Evolutionary conservation across 2,888 invertebrate genomes (phyloP).

Genomic region (Thumatha senex): DNA sequence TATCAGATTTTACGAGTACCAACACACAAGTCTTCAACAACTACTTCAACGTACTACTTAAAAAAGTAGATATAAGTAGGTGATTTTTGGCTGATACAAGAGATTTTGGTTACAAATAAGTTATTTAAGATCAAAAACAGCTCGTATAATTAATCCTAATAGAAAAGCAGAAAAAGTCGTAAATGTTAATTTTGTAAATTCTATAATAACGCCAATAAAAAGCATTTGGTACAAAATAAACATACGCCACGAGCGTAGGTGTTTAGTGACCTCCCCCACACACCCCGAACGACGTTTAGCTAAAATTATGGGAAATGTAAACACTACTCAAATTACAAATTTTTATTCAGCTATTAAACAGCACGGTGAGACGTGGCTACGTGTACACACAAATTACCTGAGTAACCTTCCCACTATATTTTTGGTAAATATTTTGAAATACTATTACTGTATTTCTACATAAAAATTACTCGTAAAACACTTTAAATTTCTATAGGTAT

Average conservation of each 20-base stretch:
- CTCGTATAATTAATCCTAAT: no score
- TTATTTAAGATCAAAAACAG: no score
- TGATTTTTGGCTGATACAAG: no score
- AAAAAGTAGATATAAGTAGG: no score
- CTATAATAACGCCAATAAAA: neutral
- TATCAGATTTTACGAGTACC: no score
- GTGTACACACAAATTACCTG: constrained; percentile 22
- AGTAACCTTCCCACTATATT: constrained; percentile 29
- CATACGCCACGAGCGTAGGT: constrained; percentile 23
- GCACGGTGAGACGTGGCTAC: constrained; percentile 47
- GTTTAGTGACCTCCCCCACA: constrained; percentile 27
- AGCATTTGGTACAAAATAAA: constrained; percentile 29
- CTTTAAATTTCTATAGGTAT: no score
- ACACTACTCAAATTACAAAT: constrained; percentile 72
- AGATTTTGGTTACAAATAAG: no score
- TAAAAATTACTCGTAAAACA: neutral
- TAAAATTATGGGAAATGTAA: constrained; percentile 79
- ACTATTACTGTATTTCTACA: neutral
- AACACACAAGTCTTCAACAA: no score
- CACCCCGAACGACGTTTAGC: constrained; percentile 54
- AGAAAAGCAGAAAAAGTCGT: no score
- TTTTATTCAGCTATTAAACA: constrained; percentile 58
- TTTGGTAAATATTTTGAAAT: constrained; percentile 15
- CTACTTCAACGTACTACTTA: no score
- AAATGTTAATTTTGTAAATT: neutral